Evolutionary conservation across 1,140 invertebrate genomes (phyloP).

Genomic region (Pogonomyrmex barbatus): DNA sequence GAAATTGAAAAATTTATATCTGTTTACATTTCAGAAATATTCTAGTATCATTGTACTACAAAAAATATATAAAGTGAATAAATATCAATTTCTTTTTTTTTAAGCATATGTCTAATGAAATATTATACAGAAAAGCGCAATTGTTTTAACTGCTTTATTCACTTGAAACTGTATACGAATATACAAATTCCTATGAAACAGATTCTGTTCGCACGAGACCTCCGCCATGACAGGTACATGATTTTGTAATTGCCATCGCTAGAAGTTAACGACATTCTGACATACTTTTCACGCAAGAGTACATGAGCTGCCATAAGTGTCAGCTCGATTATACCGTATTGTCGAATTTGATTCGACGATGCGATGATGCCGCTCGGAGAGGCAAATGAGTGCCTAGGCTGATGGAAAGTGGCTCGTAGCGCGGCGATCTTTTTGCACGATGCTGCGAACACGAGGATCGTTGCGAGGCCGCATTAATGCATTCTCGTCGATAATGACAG

Average conservation of each 20-base stretch:
- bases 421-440: slow-evolving; percentile 18
- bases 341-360: slow-evolving; percentile 49
- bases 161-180: background rate
- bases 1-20: background rate
- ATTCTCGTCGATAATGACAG: slow-evolving; percentile 56
- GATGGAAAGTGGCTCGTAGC: slow-evolving; percentile 49
- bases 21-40: background rate
- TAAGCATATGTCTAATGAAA: background rate
- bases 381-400: slow-evolving; percentile 51
- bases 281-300: slow-evolving; percentile 12
- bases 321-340: slow-evolving; percentile 57
- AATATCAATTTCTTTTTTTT: background rate
- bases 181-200: background rate
- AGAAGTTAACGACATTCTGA: slow-evolving; percentile 65
- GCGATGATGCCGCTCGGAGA: background rate
- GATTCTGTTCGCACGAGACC: background rate
- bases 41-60: background rate
- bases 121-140: background rate
- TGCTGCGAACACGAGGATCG: slow-evolving; percentile 7
- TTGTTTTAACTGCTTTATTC: background rate
- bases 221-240: background rate
- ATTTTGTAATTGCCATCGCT: slow-evolving; percentile 57
- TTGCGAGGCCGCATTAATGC: slow-evolving; percentile 20
- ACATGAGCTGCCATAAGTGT: slow-evolving; percentile 19
- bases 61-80: slow-evolving; percentile 1